Percentiles rank a stretch among this genome's conserved stretches.
Conservation (phyloP, 2,888 invertebrate species). For the Sialis fuliginosa region DNA sequence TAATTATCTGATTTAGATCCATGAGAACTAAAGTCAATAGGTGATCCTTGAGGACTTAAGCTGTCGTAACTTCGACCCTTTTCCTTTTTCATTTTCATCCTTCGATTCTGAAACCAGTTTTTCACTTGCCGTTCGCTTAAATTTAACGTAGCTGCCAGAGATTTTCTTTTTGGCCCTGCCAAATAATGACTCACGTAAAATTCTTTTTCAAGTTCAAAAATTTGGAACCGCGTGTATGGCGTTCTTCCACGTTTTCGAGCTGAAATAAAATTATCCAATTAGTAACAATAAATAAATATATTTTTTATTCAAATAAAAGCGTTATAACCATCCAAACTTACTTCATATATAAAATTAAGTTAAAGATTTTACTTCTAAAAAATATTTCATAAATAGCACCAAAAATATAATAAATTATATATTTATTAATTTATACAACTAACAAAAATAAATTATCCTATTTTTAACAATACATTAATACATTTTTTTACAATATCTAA, state of each 20-base stretch:
- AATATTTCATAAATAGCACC: too few relatives aligned
- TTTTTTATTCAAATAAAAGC: too few relatives aligned
- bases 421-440: too few relatives aligned
- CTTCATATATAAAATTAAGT: too few relatives aligned
- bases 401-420: too few relatives aligned
- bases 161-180: background rate
- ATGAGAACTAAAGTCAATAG: background rate
- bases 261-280: background rate
- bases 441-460: too few relatives aligned
- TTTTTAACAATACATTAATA: too few relatives aligned
- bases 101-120: slow-evolving; percentile 4
- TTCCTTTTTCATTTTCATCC: slow-evolving; percentile 4
- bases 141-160: background rate
- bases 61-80: background rate
- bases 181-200: background rate
- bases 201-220: slow-evolving; percentile 1
- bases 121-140: slow-evolving; percentile 1
- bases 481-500: too few relatives aligned
- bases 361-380: too few relatives aligned
- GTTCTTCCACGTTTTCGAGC: slow-evolving; percentile 1
- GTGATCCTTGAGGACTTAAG: background rate
- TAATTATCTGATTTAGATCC: background rate
- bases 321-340: too few relatives aligned
- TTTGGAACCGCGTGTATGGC: slow-evolving; percentile 1
- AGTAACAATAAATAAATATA: too few relatives aligned